These are phyloP conservation scores for Coreoperca whiteheadi DNA, from an alignment of 2,113 vertebrate species.

Conservation along the genomic window DNA sequence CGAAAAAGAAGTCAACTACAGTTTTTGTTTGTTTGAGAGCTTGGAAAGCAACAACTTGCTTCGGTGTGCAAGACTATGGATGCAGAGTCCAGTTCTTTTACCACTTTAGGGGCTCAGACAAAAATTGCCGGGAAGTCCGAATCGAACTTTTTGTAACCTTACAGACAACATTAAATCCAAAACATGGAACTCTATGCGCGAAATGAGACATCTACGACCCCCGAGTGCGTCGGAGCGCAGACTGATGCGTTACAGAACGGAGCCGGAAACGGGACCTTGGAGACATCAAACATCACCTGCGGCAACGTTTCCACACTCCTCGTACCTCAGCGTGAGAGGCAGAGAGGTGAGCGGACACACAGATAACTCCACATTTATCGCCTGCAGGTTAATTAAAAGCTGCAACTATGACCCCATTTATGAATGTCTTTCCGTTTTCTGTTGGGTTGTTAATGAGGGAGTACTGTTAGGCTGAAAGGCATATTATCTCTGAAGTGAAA, in stretches of 20 bases:
- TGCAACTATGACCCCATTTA: too few relatives aligned
- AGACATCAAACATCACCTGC: constrained; percentile 71
- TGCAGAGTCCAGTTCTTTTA: constrained; percentile 7
- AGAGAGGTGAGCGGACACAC: constrained; percentile 75
- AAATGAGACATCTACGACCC: constrained; percentile 64
- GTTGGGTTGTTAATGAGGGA: not conserved
- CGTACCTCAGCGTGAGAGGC: constrained; percentile 44
- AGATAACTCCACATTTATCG: not conserved
- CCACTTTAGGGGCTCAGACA: not conserved
- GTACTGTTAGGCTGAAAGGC: not conserved
- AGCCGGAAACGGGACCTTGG: constrained; percentile 69
- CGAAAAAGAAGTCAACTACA: not conserved
- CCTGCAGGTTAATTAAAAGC: not conserved
- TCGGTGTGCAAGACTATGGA: constrained; percentile 31
- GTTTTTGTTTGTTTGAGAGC: not conserved
- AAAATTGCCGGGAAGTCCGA: not conserved
- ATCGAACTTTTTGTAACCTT: not conserved
- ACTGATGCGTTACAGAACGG: constrained; percentile 55
- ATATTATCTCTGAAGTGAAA: not conserved
- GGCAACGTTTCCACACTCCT: constrained; percentile 61
- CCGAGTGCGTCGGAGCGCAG: constrained; percentile 67
- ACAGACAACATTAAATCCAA: not conserved
- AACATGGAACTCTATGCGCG: constrained; percentile 61
- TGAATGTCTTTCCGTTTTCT: not conserved
- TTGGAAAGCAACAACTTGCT: constrained; percentile 4